Base-by-base conservation (phyloP, 2,797 vertebrate species). In the Luscinia megarhynchos region DNA sequence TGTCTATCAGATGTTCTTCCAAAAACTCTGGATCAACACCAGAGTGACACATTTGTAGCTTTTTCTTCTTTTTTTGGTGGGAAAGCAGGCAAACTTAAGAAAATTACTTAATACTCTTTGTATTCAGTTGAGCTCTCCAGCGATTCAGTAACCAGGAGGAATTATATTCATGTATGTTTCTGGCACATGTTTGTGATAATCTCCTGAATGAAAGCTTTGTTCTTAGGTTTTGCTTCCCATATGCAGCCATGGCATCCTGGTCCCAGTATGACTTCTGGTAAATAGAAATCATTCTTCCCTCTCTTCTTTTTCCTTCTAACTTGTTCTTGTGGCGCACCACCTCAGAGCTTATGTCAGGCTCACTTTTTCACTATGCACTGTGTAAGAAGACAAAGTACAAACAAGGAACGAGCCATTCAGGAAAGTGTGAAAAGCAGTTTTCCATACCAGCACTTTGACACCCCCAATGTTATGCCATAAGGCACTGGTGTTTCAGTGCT, bases 1-100 rank as follows among this genome's bases (percentile, higher is more conserved):
- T 78, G 23, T 90, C 90, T 94, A 38, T 95, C 81, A 87, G 73
- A 43, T 90, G 23, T 53, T 97, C 88, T 97, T 96, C 78, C 46
- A 81, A 54, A 95, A 87, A 51, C 46, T 96, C 88, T 79, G 79
- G 48, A 84, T 83, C 66, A 87, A 55, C 40, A 51, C 90, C 93
- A 93, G 73, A 90, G 43, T 75, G 57, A 81, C 46, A 46, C 57
- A 70, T 53, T 23, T 51, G 0, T 74, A 36, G 69, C 2, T 41
- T 58, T 96, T 92, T 93, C 29, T 58, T 69, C 94, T 94, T 43
- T 96, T 92, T 93, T 30, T 90, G 95, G 90, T 90, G 93, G 89
- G 69, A 86, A 93, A 94, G 48, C 75, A 83, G 94, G 73, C 70
- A 96, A 87, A 80, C 70, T 95, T 95, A 80, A 96, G 90, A 96